Evolutionary conservation across 64 coral and sea anemone species (phyloP), one percentile per base, ranked within the genome.

Genomic region (Anthopleura sola): DNA sequence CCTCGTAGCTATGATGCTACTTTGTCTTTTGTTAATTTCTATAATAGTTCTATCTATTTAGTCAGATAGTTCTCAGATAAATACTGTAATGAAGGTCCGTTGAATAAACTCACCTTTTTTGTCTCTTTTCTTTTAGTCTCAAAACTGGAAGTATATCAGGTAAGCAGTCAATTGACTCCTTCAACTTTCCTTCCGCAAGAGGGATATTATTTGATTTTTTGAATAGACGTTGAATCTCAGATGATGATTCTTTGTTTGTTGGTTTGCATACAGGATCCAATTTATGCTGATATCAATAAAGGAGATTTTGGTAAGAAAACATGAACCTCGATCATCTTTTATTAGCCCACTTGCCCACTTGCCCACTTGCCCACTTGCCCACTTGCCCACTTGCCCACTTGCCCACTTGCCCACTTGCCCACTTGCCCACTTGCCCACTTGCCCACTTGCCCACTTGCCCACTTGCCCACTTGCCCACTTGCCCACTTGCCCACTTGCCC

Each of bases 211-310:
- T 24, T n/a, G 23, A n/a, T 23, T n/a, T 62, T 26, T 5, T 62
- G 7, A 58, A 23, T 58, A 20, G 55, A 17, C 2, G 4, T 62
- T 9, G 6, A 69, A 32, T 33, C 21, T 62, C 10, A 26, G 2
- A 62, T 69, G n/a, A 29, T 26, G 8, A 64, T 24, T 64, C n/a
- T 28, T 24, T 79, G 36, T 23, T 44, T 48, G 23, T 6, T 47
- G 6, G 5, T 79, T 24, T 71, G 66, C 15, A 16, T 48, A 47
- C 24, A 79, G 76, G 76, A 79, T 37, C 76, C 76, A 17, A 79
- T 79, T 8, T 79, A 79, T 79, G 76, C 76, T 79, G 76, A 79
- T 10, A 48, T 79, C 36, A 79, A 79, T 29, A 79, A 79, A 79
- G 76, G 5, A 37, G 76, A 38, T 48, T 79, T 79, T 79, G 76